A percentile compares a stretch with the other conserved stretches of the same genome.
phyloP scores from a whole-genome alignment of 2,888 invertebrate genomes.

The Leptopilina myrica region DNA sequence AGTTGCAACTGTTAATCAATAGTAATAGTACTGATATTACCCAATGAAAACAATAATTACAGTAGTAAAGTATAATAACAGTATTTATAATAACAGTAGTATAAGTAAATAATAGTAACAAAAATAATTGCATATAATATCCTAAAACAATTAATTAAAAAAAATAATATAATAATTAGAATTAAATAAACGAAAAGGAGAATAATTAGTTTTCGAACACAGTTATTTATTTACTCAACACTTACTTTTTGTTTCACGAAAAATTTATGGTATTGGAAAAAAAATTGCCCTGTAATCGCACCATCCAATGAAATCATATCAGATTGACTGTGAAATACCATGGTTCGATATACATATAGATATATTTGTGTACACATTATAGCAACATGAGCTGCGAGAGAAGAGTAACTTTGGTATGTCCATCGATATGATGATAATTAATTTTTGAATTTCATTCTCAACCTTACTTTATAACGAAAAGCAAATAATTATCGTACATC shows the following conservation, averaged over 20 bases:
- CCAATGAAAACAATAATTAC: no score
- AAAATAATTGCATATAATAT: no score
- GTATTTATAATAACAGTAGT: no score
- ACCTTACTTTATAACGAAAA: slow-evolving; percentile 12
- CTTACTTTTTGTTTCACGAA: no score
- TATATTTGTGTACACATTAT: neutral
- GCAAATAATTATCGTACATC: slow-evolving; percentile 61
- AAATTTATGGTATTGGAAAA: no score
- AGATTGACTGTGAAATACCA: neutral
- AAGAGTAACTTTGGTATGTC: slow-evolving; percentile 19
- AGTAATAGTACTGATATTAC: no score
- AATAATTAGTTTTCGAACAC: neutral
- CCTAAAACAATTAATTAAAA: no score
- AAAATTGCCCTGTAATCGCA: neutral
- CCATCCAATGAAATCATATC: neutral
- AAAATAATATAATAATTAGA: no score
- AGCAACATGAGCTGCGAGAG: neutral
- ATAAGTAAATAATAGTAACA: no score
- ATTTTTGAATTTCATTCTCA: slow-evolving; percentile 14
- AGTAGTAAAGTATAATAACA: no score
- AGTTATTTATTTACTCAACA: neutral
- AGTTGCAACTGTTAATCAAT: no score
- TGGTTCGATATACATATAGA: neutral
- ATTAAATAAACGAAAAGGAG: neutral
- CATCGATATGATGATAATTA: slow-evolving; percentile 31